Percentiles rank a stretch among this genome's conserved stretches.
Conservation (phyloP, 2,888 invertebrate genomes). For the Drosophila atripex region DNA sequence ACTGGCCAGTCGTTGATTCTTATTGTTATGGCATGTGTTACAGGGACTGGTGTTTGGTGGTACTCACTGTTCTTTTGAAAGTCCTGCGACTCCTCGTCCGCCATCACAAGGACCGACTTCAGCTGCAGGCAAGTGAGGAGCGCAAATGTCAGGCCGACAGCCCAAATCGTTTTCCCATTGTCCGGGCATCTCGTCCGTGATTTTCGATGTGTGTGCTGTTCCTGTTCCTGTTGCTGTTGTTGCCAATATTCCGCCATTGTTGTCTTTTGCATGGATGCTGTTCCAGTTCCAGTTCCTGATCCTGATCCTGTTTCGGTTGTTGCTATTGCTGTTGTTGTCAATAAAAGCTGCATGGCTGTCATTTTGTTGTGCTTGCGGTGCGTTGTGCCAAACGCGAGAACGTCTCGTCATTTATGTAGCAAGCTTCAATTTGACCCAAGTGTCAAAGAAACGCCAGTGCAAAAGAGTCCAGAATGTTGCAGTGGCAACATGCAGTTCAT, state of each 20-base stretch:
- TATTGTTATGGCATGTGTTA: slow-evolving; percentile 24
- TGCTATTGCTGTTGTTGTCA: slow-evolving; percentile 49
- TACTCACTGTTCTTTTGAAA: slow-evolving; percentile 84
- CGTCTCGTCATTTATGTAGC: slow-evolving; percentile 76
- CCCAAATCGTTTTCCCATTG: slow-evolving; percentile 59
- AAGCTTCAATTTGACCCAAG: slow-evolving; percentile 53
- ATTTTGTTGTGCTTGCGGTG: slow-evolving; percentile 60
- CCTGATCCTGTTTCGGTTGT: slow-evolving; percentile 35
- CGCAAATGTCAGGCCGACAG: slow-evolving; percentile 50
- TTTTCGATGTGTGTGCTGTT: slow-evolving; percentile 65
- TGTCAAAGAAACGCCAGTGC: slow-evolving; percentile 52
- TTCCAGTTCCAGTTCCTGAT: slow-evolving; percentile 36
- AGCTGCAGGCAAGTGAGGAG: slow-evolving; percentile 53
- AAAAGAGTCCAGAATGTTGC: slow-evolving; percentile 16
- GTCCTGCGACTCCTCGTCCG: slow-evolving; percentile 83
- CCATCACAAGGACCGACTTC: slow-evolving; percentile 39
- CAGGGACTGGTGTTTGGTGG: slow-evolving; percentile 10
- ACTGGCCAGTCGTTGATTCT: slow-evolving; percentile 39
- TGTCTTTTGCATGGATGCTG: slow-evolving; percentile 37
- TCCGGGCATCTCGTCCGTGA: slow-evolving; percentile 59
- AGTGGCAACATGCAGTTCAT: slow-evolving; percentile 16
- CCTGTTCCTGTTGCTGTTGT: slow-evolving; percentile 40
- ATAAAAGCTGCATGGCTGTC: slow-evolving; percentile 71
- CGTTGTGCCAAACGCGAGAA: slow-evolving; percentile 59
- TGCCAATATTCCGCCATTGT: slow-evolving; percentile 25